Conservation (phyloP, 2,113 vertebrate species). For the Gallinago jamesoni region DNA sequence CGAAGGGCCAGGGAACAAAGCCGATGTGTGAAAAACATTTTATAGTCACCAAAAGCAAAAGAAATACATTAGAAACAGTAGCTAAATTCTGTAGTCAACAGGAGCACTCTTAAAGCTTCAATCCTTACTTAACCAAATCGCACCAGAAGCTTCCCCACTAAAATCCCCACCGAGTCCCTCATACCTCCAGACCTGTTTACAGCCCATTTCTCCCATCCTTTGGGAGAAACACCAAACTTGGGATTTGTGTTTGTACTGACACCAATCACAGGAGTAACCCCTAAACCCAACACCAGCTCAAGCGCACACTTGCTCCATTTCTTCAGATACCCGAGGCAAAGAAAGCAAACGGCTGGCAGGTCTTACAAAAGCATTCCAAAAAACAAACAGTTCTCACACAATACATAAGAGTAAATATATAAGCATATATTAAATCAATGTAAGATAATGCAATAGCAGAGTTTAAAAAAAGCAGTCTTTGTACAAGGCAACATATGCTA, state of each 20-base stretch:
- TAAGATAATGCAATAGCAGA: neutral
- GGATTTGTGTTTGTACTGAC: neutral
- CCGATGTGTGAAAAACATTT: neutral
- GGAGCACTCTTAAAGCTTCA: neutral
- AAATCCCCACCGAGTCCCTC: neutral
- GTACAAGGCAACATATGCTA: neutral
- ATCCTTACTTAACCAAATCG: neutral
- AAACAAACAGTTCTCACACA: rapidly evolving
- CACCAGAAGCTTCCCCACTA: neutral
- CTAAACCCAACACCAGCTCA: neutral
- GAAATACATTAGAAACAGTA: neutral
- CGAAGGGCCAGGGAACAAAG: neutral
- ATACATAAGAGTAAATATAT: neutral
- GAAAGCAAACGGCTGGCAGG: neutral
- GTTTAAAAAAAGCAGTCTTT: neutral
- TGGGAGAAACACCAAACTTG: rapidly evolving
- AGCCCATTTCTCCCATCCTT: neutral
- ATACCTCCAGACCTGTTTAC: neutral
- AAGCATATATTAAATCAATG: neutral
- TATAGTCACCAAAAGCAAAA: neutral
- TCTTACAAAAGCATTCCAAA: neutral
- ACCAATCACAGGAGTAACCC: neutral
- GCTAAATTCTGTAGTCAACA: neutral
- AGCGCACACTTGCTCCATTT: neutral
- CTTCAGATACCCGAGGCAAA: neutral